Evolutionary conservation across 2,888 invertebrate species (phyloP).

Genomic region (Lasioglossum oenotherae): DNA sequence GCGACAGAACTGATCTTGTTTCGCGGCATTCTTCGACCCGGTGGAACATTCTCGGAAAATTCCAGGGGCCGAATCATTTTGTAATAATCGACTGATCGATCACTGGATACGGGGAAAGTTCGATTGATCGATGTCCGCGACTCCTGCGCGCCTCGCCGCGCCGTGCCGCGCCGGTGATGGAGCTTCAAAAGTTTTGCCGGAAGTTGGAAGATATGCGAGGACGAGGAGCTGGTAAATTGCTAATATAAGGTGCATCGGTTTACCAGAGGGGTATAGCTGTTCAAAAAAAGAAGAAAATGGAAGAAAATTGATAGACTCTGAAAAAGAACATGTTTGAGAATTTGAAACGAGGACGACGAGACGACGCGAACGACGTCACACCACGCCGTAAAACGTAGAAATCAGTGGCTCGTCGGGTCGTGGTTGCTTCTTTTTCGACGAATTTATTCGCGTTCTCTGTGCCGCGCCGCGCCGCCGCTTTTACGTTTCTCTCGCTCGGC

Average conservation of each 20-base stretch:
- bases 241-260: conserved; percentile 38
- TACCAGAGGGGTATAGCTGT: background rate
- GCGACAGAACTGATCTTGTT: background rate
- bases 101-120: conserved; percentile 36
- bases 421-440: conserved; percentile 11
- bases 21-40: conserved; percentile 16
- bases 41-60: conserved; percentile 33
- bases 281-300: background rate
- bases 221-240: conserved; percentile 44
- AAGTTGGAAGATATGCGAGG: conserved; percentile 44
- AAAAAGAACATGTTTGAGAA: background rate
- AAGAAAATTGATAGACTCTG: background rate
- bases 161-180: conserved; percentile 44
- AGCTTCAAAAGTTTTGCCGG: conserved; percentile 60
- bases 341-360: background rate
- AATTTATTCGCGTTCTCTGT: conserved; percentile 11
- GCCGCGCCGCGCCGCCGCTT: background rate
- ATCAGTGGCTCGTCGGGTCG: conserved; percentile 1
- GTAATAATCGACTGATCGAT: conserved; percentile 67
- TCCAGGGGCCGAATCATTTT: conserved; percentile 25
- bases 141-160: background rate
- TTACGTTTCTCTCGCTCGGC: background rate
- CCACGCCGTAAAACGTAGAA: conserved; percentile 2
- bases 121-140: conserved; percentile 70
- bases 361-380: conserved; percentile 5